These are phyloP conservation scores for Pituophis catenifer DNA, from an alignment of 2,113 vertebrate genomes.

Conservation along the genomic window DNA sequence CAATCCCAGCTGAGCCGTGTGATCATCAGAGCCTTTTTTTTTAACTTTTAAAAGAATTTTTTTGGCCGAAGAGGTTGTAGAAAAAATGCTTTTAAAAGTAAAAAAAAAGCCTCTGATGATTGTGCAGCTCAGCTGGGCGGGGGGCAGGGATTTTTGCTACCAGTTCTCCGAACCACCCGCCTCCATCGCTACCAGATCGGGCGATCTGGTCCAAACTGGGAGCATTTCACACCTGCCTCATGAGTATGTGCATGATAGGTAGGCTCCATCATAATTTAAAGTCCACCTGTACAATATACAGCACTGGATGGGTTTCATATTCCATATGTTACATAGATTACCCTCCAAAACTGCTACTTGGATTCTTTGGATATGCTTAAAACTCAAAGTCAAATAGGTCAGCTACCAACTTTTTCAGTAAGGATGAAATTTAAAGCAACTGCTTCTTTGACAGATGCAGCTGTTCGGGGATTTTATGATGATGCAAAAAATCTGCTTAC, in stretches of 20 bases:
- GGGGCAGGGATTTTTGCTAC: too few species aligned
- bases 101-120: too few species aligned
- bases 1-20: too few species aligned
- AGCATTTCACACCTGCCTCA: neutral
- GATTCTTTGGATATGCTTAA: neutral
- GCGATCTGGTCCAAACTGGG: too few species aligned
- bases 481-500: neutral
- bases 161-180: too few species aligned
- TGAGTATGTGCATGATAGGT: neutral
- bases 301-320: neutral
- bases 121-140: too few species aligned
- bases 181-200: too few species aligned
- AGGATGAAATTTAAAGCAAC: neutral
- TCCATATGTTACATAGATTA: neutral
- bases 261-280: neutral
- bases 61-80: too few species aligned
- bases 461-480: neutral
- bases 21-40: too few species aligned
- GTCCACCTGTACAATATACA: neutral
- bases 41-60: too few species aligned
- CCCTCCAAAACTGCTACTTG: neutral
- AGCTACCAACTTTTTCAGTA: neutral
- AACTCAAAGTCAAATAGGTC: neutral
- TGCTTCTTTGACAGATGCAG: neutral
- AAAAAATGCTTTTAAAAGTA: too few species aligned